A percentile compares a stretch with the other conserved stretches of the same genome.
Evolutionary conservation across 1,140 invertebrate genomes (phyloP).

Genomic region (Pararge aegeria): DNA sequence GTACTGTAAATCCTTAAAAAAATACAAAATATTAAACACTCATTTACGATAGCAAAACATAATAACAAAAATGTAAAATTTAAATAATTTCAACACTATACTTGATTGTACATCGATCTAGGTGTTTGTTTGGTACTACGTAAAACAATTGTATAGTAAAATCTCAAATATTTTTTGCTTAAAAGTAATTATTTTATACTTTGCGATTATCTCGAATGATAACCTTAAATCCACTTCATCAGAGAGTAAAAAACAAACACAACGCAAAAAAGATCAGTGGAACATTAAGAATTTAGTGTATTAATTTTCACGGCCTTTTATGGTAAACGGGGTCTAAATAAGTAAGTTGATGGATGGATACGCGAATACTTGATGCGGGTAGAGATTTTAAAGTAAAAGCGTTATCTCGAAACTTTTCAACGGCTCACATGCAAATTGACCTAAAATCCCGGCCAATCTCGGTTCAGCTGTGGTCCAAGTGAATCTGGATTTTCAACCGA

Average conservation of each 20-base stretch:
- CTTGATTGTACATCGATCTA: background rate
- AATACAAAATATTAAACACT: too few relatives aligned
- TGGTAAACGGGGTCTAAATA: constrained; percentile 40
- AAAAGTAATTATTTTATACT: constrained; percentile 16
- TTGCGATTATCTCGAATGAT: constrained; percentile 6
- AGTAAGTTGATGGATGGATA: constrained; percentile 40
- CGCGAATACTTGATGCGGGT: constrained; percentile 39
- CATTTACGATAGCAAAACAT: too few relatives aligned
- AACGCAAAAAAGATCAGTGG: constrained; percentile 15
- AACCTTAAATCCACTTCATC: constrained; percentile 9
- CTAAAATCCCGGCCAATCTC: constrained; percentile 28
- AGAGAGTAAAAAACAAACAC: constrained; percentile 7
- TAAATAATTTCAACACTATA: too few relatives aligned
- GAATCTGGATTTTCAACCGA: constrained; percentile 4
- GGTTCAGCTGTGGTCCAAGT: constrained; percentile 18
- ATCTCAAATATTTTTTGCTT: constrained; percentile 2
- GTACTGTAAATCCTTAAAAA: too few relatives aligned
- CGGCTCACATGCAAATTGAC: constrained; percentile 35
- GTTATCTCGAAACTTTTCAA: constrained; percentile 30
- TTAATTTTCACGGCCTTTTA: constrained; percentile 36
- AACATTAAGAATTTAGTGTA: constrained; percentile 33
- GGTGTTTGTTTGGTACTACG: background rate
- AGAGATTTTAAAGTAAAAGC: constrained; percentile 45
- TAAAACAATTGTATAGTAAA: constrained; percentile 6
- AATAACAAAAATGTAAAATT: too few relatives aligned